A percentile compares a stretch with the other conserved stretches of the same genome.
These are phyloP conservation scores for Pagrus major DNA, from an alignment of 2,113 vertebrate genomes.

Conservation along the genomic window DNA sequence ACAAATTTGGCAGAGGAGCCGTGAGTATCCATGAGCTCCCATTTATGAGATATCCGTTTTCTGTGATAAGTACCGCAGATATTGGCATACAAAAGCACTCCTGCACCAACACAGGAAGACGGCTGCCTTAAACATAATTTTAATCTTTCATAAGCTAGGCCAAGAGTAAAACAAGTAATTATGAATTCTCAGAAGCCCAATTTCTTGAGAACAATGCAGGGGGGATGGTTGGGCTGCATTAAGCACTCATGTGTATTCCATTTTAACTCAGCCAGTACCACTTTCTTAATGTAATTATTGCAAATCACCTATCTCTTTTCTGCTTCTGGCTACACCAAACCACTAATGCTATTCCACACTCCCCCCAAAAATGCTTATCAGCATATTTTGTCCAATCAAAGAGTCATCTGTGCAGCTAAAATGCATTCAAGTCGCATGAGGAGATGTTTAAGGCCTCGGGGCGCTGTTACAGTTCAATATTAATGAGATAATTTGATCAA, in stretches of 20 bases:
- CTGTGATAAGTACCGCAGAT: slow-evolving; percentile 63
- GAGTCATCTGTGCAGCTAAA: slow-evolving; percentile 62
- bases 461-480: slow-evolving; percentile 69
- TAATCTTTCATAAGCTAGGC: slow-evolving; percentile 71
- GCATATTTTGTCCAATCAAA: slow-evolving; percentile 73
- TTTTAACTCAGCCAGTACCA: slow-evolving; percentile 65
- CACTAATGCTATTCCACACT: slow-evolving; percentile 66
- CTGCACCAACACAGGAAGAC: slow-evolving; percentile 41
- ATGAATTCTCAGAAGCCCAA: slow-evolving; percentile 73
- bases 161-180: slow-evolving; percentile 75
- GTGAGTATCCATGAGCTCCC: slow-evolving; percentile 40
- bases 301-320: slow-evolving; percentile 57
- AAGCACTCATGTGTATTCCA: slow-evolving; percentile 77
- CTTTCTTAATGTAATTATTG: slow-evolving; percentile 76
- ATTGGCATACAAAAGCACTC: slow-evolving; percentile 59
- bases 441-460: slow-evolving; percentile 55
- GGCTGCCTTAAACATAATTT: slow-evolving; percentile 64
- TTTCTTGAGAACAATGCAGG: slow-evolving; percentile 68
- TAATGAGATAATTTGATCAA: slow-evolving; percentile 67
- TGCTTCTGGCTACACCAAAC: slow-evolving; percentile 60
- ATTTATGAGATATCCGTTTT: slow-evolving; percentile 54
- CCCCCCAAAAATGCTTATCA: slow-evolving; percentile 66
- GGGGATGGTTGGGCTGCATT: slow-evolving; percentile 58
- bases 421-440: slow-evolving; percentile 46
- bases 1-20: slow-evolving; percentile 59